Percentiles rank a stretch among this genome's conserved stretches.
Conservation (phyloP, 1,140 invertebrate genomes). For the Pseudachorutes palmiensis region DNA sequence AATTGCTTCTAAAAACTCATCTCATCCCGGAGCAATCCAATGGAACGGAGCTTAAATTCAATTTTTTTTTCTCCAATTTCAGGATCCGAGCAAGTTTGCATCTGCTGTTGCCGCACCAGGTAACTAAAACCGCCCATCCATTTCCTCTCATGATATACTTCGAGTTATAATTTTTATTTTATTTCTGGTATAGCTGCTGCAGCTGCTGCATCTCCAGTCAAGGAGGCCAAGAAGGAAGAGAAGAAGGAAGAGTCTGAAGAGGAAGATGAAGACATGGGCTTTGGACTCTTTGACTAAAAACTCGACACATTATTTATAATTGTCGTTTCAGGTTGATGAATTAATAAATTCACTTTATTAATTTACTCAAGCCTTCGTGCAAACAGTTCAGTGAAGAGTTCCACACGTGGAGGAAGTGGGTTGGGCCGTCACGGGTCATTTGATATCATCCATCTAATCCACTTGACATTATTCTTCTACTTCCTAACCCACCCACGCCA, state of each 20-base stretch:
- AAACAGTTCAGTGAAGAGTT: neutral
- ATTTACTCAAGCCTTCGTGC: neutral
- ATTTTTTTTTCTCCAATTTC: slow-evolving; percentile 39
- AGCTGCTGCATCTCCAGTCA: slow-evolving; percentile 47
- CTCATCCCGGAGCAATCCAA: slow-evolving; percentile 15
- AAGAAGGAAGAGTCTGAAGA: slow-evolving; percentile 64
- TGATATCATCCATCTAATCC: neutral
- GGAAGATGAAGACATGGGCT: slow-evolving; percentile 94
- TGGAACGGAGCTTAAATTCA: slow-evolving; percentile 6
- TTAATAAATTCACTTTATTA: neutral
- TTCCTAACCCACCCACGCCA: no score
- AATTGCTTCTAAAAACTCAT: neutral
- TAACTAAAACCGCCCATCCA: no score
- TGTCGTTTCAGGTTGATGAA: neutral
- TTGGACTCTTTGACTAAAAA: slow-evolving; percentile 85
- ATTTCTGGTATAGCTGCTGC: slow-evolving; percentile 42
- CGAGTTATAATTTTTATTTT: no score
- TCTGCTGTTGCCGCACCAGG: slow-evolving; percentile 51
- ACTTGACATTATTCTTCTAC: neutral
- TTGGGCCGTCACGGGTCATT: neutral
- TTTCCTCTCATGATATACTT: no score
- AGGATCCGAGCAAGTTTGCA: slow-evolving; percentile 90
- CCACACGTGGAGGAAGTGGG: neutral
- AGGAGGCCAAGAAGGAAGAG: slow-evolving; percentile 64
- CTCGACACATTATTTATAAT: neutral